Percentiles rank a stretch among this genome's conserved stretches.
These are phyloP conservation scores for Epinephelus malabaricus DNA, from an alignment of 2,797 vertebrate species.

Conservation along the genomic window DNA sequence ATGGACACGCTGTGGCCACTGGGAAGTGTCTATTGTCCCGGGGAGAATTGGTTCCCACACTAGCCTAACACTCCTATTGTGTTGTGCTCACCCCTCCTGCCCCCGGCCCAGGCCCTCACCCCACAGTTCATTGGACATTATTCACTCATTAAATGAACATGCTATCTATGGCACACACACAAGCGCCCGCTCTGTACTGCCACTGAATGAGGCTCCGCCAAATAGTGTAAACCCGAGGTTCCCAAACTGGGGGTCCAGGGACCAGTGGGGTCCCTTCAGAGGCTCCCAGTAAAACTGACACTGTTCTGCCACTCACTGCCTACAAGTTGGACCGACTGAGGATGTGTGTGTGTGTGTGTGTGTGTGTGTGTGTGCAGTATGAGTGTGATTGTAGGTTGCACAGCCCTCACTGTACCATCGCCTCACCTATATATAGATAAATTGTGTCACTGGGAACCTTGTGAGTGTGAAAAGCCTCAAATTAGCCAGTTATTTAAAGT, in stretches of 20 bases:
- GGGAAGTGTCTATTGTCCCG: conserved; percentile 84
- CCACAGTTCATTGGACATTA: conserved; percentile 81
- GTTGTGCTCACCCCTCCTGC: conserved; percentile 56
- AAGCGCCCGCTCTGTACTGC: conserved; percentile 70
- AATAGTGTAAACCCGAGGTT: conserved; percentile 48
- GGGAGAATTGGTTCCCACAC: conserved; percentile 87
- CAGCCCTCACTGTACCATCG: neutral
- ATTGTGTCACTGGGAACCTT: neutral
- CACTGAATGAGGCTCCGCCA: conserved; percentile 52
- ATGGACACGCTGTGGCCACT: conserved; percentile 80
- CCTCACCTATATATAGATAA: neutral
- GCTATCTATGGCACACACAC: conserved; percentile 76
- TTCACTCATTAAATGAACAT: conserved; percentile 82
- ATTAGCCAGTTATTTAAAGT: conserved; percentile 31
- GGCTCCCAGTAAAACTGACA: conserved; percentile 21
- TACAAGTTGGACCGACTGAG: conserved; percentile 18
- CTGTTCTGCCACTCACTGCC: neutral
- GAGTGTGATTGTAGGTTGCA: neutral
- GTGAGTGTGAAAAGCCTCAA: conserved; percentile 19
- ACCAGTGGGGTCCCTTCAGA: conserved; percentile 34
- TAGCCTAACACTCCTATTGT: conserved; percentile 84
- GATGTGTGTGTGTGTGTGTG: conserved; percentile 2
- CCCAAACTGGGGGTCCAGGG: conserved; percentile 49
- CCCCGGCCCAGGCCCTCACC: conserved; percentile 56
- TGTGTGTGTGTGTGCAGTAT: neutral